Evolutionary conservation across 2,797 vertebrate species (phyloP), one percentile per base, ranked within the genome.

Genomic region (Valencia hispanica): DNA sequence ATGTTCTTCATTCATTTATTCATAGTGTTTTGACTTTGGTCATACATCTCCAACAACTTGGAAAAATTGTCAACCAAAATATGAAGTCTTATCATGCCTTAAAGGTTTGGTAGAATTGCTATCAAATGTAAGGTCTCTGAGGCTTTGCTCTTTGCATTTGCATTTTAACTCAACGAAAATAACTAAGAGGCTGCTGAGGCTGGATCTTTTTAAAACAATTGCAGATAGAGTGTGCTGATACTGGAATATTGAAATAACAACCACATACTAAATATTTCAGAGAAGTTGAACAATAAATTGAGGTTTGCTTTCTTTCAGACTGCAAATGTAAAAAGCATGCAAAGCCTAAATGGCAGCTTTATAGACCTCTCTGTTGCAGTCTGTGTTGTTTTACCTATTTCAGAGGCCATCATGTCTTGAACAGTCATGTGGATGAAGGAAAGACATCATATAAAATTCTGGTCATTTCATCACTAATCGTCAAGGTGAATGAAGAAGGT

Each of bases 391-490:
- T 91, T 85, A 85, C 79, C 81, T 75, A 81, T 87, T 87, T 81
- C 57, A 85, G 74, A 77, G 80, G 72, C 51, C 77, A 75, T 84
- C 92, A 70, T 51, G 77, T 84, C 70, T 82, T 79, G 79, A 84
- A 80, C 72, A 86, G 82, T 76, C 78, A 79, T 79, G 80, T 79
- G 74, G 70, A n/a, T 47, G 75, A 88, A 84, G 53, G 79, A 48
- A 82, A 84, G 74, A 41, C 51, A 78, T 69, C 43, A 78, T 91
- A 92, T 91, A 86, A 93, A 90, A 90, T 86, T 69, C 81, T 79
- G 83, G 87, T 89, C 81, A 89, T 88, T 80, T 90, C 84, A 86
- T 90, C 87, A 91, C 92, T 91, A 88, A 93, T 93, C 91, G 88
- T 75, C 70, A 78, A 80, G 69, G 74, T 83, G 66, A 73, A 59